Base-by-base conservation (phyloP, 2,113 vertebrate genomes). In the Catharus fuscescens region DNA sequence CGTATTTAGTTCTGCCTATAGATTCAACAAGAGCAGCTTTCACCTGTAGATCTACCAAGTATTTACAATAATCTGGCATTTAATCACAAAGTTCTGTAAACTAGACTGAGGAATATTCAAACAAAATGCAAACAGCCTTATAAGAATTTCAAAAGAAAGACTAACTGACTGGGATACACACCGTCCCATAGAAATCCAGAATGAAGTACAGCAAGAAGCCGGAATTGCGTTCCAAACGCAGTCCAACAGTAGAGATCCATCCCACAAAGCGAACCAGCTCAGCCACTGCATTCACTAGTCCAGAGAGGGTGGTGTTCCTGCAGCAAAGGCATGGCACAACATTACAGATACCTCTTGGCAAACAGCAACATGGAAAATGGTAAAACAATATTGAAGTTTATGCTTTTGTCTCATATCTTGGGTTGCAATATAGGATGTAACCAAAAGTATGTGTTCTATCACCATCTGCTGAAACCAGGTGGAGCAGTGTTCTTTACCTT, bases 171-270 rank as follows among this genome's bases (percentile, higher is more conserved):
- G 24, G 12, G 54, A 87, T 86, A 86, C 95, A 44, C 98, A 99
- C 99, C 21, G 96, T 98, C 78, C 98, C 98, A 94, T 99, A 99
- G 97, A 99, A 99, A 93, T 98, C 98, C 97, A 99, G 97, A 71
- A 98, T 93, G 88, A 99, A 99, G 91, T 98, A 97, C 50, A 99
- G 96, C 60, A 99, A 95, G n/a, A 99, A 97, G 12, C 96, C 76
- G 80, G 96, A 95, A 78, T 97, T 98, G 48, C 87, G 97, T 93
- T 99, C 99, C 64, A 99, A 93, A 83, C 95, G 98, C 81, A 99
- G 44, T 3, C 96, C 98, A 59, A 95, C 71, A 17, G 98, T 96
- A 29, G 98, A 98, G 69, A 99, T 95, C 60, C 93, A 73, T 32
- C 98, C 99, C 61, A 99, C 98, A 40, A 99, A 99, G 69, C 96